Percentiles rank a stretch among this genome's conserved stretches.
phyloP scores from a whole-genome alignment of 2,888 invertebrate genomes.

The Reticulitermes lucifugus region DNA sequence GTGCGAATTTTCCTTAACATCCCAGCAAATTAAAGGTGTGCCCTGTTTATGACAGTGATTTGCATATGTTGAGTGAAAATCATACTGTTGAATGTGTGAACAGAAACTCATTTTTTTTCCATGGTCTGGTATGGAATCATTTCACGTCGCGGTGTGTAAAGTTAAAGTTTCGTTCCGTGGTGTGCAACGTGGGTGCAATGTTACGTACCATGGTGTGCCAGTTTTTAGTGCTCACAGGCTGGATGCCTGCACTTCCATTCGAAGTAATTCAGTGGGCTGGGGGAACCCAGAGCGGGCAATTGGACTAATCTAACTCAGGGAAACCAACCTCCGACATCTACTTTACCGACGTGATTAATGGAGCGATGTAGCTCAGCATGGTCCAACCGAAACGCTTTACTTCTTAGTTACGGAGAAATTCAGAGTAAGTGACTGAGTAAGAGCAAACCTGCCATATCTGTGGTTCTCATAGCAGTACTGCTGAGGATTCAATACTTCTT shows the following conservation, averaged over 20 bases:
- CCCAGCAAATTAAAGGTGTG: no score
- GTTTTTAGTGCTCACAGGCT: no score
- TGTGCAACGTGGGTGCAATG: no score
- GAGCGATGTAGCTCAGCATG: neutral
- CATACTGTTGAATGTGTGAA: no score
- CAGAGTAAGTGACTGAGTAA: neutral
- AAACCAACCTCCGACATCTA: constrained; percentile 41
- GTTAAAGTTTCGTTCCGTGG: neutral
- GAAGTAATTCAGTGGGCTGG: constrained; percentile 27
- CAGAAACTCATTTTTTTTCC: no score
- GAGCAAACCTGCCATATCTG: no score
- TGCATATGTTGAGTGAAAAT: no score
- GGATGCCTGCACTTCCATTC: constrained; percentile 3
- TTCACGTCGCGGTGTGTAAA: neutral
- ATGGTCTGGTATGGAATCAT: neutral
- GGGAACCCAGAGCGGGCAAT: constrained; percentile 29
- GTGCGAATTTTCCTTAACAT: no score
- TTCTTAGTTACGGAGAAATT: neutral
- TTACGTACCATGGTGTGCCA: no score
- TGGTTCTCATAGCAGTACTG: no score
- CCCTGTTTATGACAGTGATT: neutral
- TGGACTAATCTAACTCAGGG: constrained; percentile 41
- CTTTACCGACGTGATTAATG: constrained; percentile 37
- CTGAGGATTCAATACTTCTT: no score
- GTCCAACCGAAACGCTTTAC: neutral